Percentiles rank a stretch among this genome's conserved stretches.
Conservation (phyloP, 2,888 invertebrate species). For the Heliconius aoede region DNA sequence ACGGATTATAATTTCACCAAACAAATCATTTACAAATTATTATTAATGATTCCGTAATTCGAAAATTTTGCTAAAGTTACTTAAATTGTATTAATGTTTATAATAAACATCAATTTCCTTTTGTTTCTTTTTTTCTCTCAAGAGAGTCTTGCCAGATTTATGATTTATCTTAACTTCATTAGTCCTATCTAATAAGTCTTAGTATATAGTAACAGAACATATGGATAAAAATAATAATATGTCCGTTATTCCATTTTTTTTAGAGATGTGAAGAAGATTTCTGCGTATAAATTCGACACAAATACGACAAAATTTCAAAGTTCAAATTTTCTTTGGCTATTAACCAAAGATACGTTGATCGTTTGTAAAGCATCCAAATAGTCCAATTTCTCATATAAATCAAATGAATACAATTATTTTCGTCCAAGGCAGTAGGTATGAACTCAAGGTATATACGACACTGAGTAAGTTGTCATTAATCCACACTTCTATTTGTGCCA, state of each 20-base stretch:
- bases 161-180: background rate
- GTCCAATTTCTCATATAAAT: constrained; percentile 26
- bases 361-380: constrained; percentile 21
- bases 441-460: constrained; percentile 33
- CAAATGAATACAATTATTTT: constrained; percentile 34
- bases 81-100: constrained; percentile 10
- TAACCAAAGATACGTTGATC: constrained; percentile 17
- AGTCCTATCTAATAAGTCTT: too few relatives aligned
- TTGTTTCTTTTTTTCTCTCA: background rate
- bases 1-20: constrained; percentile 73
- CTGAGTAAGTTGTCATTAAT: constrained; percentile 43
- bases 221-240: background rate
- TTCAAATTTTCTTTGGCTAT: constrained; percentile 33
- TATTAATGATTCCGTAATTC: constrained; percentile 50
- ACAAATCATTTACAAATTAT: constrained; percentile 78
- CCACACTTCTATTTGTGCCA: constrained; percentile 36
- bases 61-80: constrained; percentile 42
- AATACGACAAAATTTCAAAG: background rate
- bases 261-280: background rate
- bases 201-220: background rate
- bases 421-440: constrained; percentile 41
- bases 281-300: background rate
- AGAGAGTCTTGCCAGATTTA: background rate
- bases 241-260: background rate
- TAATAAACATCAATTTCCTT: background rate